phyloP scores from a whole-genome alignment of 2,113 vertebrate genomes.

The Callipepla squamata region DNA sequence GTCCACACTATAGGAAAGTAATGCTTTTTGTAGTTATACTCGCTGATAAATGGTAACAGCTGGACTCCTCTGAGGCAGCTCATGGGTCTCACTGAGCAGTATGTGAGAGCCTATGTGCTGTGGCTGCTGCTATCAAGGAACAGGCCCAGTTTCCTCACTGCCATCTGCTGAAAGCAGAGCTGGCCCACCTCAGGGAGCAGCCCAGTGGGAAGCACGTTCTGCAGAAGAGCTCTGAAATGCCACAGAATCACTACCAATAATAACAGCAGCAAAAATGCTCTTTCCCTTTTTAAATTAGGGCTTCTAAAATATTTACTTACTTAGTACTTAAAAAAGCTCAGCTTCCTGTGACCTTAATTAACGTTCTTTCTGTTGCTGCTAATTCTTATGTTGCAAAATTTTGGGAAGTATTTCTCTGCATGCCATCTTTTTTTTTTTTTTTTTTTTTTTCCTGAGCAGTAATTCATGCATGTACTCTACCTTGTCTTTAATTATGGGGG shows the following conservation, averaged over 20 bases:
- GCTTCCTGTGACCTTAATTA: not conserved
- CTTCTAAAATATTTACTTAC: not conserved
- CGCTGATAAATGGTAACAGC: not conserved
- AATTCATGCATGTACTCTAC: not conserved
- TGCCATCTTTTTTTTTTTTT: not conserved
- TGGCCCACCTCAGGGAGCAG: not conserved
- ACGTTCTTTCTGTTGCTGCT: not conserved
- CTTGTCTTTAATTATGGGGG: not conserved
- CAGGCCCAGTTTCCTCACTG: not conserved
- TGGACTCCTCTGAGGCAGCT: not conserved
- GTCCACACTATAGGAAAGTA: not conserved
- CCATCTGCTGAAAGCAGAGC: not conserved
- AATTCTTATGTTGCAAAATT: not conserved
- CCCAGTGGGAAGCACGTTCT: not conserved
- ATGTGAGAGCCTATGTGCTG: not conserved
- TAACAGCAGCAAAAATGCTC: not conserved
- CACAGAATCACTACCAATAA: not conserved
- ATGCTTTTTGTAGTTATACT: not conserved
- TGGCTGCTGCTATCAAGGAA: fast-evolving
- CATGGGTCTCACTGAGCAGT: fast-evolving
- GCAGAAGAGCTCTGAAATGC: constrained; percentile 37
- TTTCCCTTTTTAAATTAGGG: not conserved
- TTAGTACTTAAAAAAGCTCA: not conserved
- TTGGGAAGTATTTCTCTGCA: not conserved
- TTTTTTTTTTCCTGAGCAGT: not conserved